phyloP scores from a whole-genome alignment of 2,113 vertebrate species.

The Tringa solitaria region DNA sequence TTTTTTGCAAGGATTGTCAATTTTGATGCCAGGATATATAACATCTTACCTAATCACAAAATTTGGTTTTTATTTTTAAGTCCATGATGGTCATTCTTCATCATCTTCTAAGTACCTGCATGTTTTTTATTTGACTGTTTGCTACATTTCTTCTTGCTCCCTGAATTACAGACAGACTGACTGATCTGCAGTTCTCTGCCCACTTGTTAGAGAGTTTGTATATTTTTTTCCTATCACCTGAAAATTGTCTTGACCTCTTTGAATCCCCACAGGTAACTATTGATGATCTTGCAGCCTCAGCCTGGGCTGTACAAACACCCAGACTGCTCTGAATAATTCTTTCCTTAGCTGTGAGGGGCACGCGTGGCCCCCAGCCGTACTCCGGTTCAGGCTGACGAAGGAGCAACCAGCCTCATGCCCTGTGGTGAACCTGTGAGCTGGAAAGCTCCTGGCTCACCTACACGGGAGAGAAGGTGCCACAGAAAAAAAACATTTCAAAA shows the following conservation, averaged over 20 bases:
- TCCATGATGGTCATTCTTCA: not conserved
- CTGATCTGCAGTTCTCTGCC: not conserved
- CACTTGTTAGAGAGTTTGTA: not conserved
- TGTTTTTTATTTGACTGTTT: not conserved
- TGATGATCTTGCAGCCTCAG: not conserved
- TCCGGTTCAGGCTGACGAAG: not conserved
- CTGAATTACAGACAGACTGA: not conserved
- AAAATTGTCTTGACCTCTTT: not conserved
- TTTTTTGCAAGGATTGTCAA: not conserved
- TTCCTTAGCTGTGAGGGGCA: not conserved
- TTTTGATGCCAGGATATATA: not conserved
- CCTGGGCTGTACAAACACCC: not conserved
- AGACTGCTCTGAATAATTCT: not conserved
- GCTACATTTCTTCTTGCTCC: not conserved
- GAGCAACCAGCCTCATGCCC: not conserved
- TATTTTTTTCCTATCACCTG: not conserved
- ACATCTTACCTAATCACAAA: not conserved
- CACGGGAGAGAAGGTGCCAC: not conserved
- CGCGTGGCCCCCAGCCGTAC: fast-evolving
- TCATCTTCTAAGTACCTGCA: not conserved
- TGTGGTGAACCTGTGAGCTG: fast-evolving
- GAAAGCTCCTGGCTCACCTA: not conserved
- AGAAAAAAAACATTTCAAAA: not conserved
- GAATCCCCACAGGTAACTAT: not conserved
- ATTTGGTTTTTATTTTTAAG: not conserved